Evolutionary conservation across 2,888 invertebrate genomes (phyloP).

Genomic region (Sarcophaga variegata): DNA sequence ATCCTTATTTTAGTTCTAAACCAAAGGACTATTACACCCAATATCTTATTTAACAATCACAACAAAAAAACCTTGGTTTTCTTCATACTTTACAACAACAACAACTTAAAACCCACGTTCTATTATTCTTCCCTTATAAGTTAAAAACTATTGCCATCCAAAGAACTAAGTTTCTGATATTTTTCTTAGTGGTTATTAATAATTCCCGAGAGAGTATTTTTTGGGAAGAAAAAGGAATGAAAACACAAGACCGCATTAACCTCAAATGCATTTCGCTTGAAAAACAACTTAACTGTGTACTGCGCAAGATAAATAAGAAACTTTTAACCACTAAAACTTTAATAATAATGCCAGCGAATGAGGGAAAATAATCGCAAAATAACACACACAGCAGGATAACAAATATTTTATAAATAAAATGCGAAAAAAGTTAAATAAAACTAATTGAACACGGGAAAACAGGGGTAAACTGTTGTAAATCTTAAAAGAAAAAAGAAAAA

Average conservation of each 20-base stretch:
- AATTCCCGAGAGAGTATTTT: conserved; percentile 6
- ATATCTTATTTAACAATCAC: no score
- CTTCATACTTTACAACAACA: no score
- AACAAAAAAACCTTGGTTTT: no score
- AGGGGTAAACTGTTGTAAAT: conserved; percentile 21
- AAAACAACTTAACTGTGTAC: not conserved
- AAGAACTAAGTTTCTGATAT: not conserved
- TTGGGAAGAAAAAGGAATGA: not conserved
- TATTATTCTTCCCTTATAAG: not conserved
- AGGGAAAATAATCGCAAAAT: not conserved
- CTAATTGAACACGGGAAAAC: conserved; percentile 1
- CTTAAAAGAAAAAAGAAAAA: not conserved
- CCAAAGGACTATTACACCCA: no score
- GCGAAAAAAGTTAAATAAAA: conserved; percentile 1
- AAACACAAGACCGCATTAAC: conserved; percentile 37
- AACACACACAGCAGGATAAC: not conserved
- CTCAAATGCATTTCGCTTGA: conserved; percentile 43
- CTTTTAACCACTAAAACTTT: conserved; percentile 35
- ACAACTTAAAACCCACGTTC: no score
- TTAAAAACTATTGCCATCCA: not conserved
- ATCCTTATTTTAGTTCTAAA: no score
- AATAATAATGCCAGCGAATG: not conserved
- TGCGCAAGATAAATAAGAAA: conserved; percentile 21
- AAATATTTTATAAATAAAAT: conserved; percentile 48
- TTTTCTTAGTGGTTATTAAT: conserved; percentile 23